Percentiles rank a stretch among this genome's conserved stretches.
These are phyloP conservation scores for Hypsopygia costalis DNA, from an alignment of 2,888 invertebrate genomes.

Conservation along the genomic window DNA sequence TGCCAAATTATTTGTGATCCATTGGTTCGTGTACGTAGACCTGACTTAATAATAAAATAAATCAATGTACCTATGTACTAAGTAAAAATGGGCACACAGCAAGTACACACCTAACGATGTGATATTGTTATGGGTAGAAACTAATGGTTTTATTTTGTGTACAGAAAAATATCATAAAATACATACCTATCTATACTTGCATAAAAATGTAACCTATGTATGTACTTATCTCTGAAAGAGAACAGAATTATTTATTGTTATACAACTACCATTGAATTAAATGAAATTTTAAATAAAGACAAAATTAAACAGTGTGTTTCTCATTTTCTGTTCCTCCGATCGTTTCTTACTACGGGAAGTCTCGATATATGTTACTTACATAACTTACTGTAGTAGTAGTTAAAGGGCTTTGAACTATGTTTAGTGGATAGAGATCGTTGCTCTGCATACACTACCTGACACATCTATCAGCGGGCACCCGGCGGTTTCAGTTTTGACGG, in stretches of 20 bases:
- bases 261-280: slow-evolving; percentile 63
- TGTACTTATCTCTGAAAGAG: slow-evolving; percentile 68
- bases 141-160: slow-evolving; percentile 71
- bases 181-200: slow-evolving; percentile 49
- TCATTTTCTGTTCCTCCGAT: too few species aligned
- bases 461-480: too few species aligned
- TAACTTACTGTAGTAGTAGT: too few species aligned
- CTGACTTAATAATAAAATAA: slow-evolving; percentile 4
- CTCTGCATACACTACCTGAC: too few species aligned
- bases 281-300: slow-evolving; percentile 76
- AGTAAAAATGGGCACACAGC: slow-evolving; percentile 62
- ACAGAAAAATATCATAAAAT: slow-evolving; percentile 57
- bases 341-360: too few species aligned
- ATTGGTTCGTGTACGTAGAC: neutral
- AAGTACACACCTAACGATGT: slow-evolving; percentile 71
- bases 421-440: too few species aligned
- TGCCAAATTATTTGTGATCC: slow-evolving; percentile 19
- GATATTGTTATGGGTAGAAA: slow-evolving; percentile 72
- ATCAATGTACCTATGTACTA: slow-evolving; percentile 39
- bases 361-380: too few species aligned
- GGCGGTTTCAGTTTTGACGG: too few species aligned
- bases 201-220: slow-evolving; percentile 39
- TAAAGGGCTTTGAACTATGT: too few species aligned
- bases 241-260: slow-evolving; percentile 76
- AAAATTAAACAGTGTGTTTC: slow-evolving; percentile 37